Evolutionary conservation across 2,888 invertebrate species (phyloP).

Genomic region (Stictocephala bisonia): DNA sequence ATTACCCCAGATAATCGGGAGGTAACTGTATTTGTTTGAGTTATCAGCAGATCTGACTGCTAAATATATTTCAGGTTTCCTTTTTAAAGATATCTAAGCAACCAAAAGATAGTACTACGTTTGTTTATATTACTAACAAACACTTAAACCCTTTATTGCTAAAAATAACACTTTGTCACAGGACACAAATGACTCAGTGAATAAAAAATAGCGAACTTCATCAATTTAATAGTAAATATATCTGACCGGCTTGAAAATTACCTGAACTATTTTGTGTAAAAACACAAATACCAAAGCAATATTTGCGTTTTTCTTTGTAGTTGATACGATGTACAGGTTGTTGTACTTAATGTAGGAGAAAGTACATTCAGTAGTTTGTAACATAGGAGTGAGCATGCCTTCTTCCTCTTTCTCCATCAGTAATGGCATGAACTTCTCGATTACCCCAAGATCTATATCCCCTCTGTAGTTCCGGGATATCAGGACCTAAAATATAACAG

Average conservation of each 20-base stretch:
- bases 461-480: conserved; percentile 76
- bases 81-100: too few species aligned
- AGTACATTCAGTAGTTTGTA: conserved; percentile 69
- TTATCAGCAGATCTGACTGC: too few species aligned
- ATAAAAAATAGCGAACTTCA: background rate
- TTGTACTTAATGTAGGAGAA: conserved; percentile 76
- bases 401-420: conserved; percentile 76
- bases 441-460: conserved; percentile 74
- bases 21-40: too few species aligned
- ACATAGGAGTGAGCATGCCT: conserved; percentile 69
- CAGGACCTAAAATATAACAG: conserved; percentile 69
- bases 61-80: too few species aligned
- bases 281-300: conserved; percentile 73
- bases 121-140: too few species aligned
- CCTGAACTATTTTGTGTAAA: conserved; percentile 73
- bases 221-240: background rate
- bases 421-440: conserved; percentile 76
- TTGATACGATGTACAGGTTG: conserved; percentile 73
- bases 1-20: too few species aligned
- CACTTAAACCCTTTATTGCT: background rate
- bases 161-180: background rate
- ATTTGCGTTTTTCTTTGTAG: conserved; percentile 75
- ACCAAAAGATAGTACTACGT: too few species aligned
- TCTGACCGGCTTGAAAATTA: background rate
- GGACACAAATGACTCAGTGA: background rate